Base-by-base conservation (phyloP, 92 coral and sea anemone species). In the Porites rus region DNA sequence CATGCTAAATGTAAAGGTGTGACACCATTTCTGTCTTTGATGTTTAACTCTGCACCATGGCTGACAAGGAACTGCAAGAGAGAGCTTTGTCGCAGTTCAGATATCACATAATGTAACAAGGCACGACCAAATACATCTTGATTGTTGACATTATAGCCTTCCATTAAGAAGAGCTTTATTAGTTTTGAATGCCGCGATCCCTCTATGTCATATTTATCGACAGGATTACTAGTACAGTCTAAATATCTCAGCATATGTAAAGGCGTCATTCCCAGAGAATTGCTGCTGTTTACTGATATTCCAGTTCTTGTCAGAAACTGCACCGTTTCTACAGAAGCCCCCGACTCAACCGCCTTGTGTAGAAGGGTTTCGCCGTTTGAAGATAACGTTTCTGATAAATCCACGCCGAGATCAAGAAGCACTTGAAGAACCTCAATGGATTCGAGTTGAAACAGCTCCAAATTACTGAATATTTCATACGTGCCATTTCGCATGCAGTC, bases 11-110 rank as follows among this genome's bases (percentile, higher is more conserved):
- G 85, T 28, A 69, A 53, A 17, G 85, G 85, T 17, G 85, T 6
- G 59, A 81, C 85, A 53, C 85, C 85, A 53, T 69, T 81, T 81
- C 56, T 81, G 76, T 81, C 76, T 56, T 81, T 81, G 25, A 81
- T 69, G 77, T 68, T 68, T 1, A 69, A 12, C 8, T 81, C 69
- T 11, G 85, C 77, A 8, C 85, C 85, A 53, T 81, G 76, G 54
- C 56, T 53, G 2, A 68, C 24, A 56, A 81, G 17, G 13, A 81
- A 81, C 85, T 81, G 85, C 77, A 81, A 20, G 77, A 81, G 76
- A 68, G 85, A 81, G 10, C 67, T 53, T 31, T 54, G 76, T 81
- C 76, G 56, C 25, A 69, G 31, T 69, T 81, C 67, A 68, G 85
- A 13, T 24, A 4, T 28, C 6, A 81, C 56, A 20, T 52, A 81